Conservation (phyloP, 2,888 invertebrate species). For the Eilema griseolum region DNA sequence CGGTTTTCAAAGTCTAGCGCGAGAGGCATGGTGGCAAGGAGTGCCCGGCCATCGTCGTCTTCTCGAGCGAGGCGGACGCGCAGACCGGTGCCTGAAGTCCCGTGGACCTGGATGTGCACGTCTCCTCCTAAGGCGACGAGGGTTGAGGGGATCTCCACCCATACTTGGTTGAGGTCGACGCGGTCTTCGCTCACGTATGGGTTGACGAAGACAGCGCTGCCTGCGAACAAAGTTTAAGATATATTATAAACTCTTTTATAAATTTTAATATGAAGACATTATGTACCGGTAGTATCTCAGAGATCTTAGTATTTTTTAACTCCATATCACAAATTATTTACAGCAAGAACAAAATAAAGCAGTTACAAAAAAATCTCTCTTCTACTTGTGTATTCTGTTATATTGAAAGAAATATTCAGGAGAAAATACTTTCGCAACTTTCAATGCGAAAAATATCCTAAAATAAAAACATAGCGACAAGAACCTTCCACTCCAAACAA, state of each 20-base stretch:
- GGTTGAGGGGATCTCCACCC: conserved; percentile 91
- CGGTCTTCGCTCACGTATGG: conserved; percentile 75
- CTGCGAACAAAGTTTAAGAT: conserved; percentile 55
- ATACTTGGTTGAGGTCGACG: conserved; percentile 78
- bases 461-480: background rate
- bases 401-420: background rate
- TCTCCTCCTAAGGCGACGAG: conserved; percentile 94
- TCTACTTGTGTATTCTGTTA: background rate
- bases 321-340: too few relatives aligned
- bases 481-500: background rate
- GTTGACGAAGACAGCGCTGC: conserved; percentile 75
- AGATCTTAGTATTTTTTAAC: too few relatives aligned
- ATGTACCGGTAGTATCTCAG: background rate
- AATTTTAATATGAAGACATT: too few relatives aligned
- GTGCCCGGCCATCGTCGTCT: conserved; percentile 78
- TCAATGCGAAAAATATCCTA: background rate
- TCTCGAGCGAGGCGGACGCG: conserved; percentile 81
- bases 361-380: too few relatives aligned
- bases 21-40: conserved; percentile 80
- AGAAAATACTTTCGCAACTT: background rate
- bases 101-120: conserved; percentile 90
- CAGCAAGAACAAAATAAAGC: too few relatives aligned
- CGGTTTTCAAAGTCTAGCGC: conserved; percentile 82
- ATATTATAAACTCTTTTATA: background rate
- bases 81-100: conserved; percentile 72